Conservation (phyloP, 2,888 invertebrate species). For the Pristionchus japonicus region DNA sequence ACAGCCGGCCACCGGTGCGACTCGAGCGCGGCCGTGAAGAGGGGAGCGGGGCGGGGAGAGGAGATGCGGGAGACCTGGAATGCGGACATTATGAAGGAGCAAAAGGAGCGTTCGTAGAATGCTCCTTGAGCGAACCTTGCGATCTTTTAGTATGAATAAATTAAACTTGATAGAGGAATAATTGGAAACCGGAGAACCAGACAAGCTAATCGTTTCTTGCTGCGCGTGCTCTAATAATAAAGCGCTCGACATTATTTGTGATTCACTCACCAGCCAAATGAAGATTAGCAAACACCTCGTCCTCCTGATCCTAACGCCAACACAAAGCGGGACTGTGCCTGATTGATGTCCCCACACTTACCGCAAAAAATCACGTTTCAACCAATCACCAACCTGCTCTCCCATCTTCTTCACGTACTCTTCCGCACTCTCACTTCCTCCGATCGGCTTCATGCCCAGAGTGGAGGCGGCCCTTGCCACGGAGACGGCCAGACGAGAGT, state of each 20-base stretch:
- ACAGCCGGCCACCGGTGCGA: constrained; percentile 45
- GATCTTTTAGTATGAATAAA: too few relatives aligned
- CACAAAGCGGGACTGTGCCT: background rate
- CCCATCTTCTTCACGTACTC: constrained; percentile 26
- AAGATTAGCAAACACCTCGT: too few relatives aligned
- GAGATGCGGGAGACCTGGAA: constrained; percentile 19
- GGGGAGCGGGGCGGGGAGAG: background rate
- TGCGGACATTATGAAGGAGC: too few relatives aligned
- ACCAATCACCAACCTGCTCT: background rate
- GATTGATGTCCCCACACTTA: background rate
- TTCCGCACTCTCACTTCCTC: background rate
- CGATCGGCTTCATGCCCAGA: background rate
- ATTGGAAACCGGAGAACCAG: too few relatives aligned
- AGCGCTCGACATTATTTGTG: too few relatives aligned
- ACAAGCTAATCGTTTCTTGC: background rate
- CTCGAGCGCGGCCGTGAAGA: constrained; percentile 40
- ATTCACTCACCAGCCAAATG: too few relatives aligned
- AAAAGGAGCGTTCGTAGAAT: too few relatives aligned
- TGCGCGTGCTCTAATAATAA: too few relatives aligned
- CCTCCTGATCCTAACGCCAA: too few relatives aligned
- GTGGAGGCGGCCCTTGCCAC: background rate
- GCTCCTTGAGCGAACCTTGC: too few relatives aligned
- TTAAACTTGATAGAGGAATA: too few relatives aligned
- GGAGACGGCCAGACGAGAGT: background rate
- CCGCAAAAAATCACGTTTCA: background rate